Evolutionary conservation across 2,888 invertebrate species (phyloP).

Genomic region (Candidula unifasciata): DNA sequence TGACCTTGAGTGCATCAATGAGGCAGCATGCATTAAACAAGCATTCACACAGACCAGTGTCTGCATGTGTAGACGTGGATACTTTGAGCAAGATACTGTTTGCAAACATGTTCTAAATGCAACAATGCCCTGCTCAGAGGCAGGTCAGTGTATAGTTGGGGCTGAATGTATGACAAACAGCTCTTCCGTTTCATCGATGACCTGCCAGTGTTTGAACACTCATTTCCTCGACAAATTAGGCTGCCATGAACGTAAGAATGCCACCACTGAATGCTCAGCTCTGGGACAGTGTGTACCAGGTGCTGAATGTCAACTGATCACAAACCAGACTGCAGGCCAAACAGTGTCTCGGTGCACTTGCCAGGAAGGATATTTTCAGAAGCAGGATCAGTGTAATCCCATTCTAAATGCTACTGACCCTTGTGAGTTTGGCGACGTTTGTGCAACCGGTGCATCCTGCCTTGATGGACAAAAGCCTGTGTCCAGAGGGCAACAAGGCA

Average conservation of each 20-base stretch:
- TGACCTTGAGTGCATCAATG: slow-evolving; percentile 29
- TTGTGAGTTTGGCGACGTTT: slow-evolving; percentile 36
- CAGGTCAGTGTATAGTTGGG: slow-evolving; percentile 52
- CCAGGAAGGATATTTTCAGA: slow-evolving; percentile 46
- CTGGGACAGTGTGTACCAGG: slow-evolving; percentile 49
- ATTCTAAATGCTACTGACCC: slow-evolving; percentile 45
- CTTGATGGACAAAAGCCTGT: background rate
- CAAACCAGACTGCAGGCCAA: background rate
- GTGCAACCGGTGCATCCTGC: slow-evolving; percentile 16
- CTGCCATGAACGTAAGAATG: slow-evolving; percentile 24
- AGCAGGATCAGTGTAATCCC: slow-evolving; percentile 40
- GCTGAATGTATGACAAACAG: slow-evolving; percentile 39
- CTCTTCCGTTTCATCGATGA: background rate
- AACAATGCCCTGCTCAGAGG: slow-evolving; percentile 45
- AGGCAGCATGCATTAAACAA: slow-evolving; percentile 12
- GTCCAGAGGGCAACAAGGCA: background rate
- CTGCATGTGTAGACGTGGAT: slow-evolving; percentile 47
- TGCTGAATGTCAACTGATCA: slow-evolving; percentile 20
- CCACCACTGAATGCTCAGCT: slow-evolving; percentile 20
- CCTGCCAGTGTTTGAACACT: slow-evolving; percentile 20
- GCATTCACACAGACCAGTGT: background rate
- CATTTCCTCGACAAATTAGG: slow-evolving; percentile 22
- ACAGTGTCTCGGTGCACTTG: slow-evolving; percentile 43
- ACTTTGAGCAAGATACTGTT: slow-evolving; percentile 25
- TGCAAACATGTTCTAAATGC: slow-evolving; percentile 22